These are phyloP conservation scores for Myioborus melanocephalus DNA, from an alignment of 2,797 vertebrate genomes.

Conservation along the genomic window DNA sequence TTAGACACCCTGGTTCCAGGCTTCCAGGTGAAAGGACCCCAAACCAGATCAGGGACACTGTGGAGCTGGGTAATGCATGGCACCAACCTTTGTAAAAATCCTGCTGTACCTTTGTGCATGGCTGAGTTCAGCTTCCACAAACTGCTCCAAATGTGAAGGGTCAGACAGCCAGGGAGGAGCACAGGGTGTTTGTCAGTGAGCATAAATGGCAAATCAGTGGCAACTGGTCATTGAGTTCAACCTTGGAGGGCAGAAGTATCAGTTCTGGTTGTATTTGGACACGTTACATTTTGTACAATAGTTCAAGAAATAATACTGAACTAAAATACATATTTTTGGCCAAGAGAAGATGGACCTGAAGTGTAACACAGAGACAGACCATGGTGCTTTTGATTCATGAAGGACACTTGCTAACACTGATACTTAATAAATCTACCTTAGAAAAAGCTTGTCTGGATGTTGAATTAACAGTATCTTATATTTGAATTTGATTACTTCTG, in stretches of 20 bases:
- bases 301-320: background rate
- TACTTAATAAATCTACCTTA: background rate
- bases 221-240: background rate
- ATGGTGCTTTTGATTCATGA: background rate
- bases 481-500: background rate
- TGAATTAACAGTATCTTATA: background rate
- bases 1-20: background rate
- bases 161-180: background rate
- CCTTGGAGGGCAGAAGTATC: background rate
- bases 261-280: background rate
- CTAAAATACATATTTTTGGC: background rate
- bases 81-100: background rate
- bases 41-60: background rate
- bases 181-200: background rate
- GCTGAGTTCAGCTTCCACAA: background rate
- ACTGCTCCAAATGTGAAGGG: background rate
- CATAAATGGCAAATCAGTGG: background rate
- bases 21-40: background rate
- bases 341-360: background rate
- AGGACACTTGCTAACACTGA: background rate
- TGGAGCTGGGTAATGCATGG: background rate
- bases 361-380: background rate
- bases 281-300: background rate
- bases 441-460: background rate
- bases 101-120: background rate